Evolutionary conservation across 2,888 invertebrate species (phyloP).

Genomic region (Trissolcus brochymenae): DNA sequence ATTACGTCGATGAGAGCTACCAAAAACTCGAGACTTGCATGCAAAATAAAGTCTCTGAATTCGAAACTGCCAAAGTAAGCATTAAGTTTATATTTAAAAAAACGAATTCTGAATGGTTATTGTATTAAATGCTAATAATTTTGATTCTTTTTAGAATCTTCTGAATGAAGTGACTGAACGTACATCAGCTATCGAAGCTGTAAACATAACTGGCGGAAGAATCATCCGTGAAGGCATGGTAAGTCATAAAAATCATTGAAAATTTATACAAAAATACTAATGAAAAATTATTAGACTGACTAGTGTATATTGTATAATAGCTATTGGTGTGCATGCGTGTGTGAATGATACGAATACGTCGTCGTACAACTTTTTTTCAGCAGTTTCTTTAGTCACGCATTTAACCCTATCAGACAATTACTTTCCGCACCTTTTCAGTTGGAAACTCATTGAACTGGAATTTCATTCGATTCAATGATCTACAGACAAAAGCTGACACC

Average conservation of each 20-base stretch:
- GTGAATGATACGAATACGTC: slow-evolving; percentile 61
- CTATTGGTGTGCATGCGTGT: slow-evolving; percentile 67
- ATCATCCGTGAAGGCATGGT: slow-evolving; percentile 99
- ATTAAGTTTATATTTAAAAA: neutral
- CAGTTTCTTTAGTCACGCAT: slow-evolving; percentile 1
- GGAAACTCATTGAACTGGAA: slow-evolving; percentile 47
- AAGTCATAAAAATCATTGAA: slow-evolving; percentile 75
- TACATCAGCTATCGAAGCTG: slow-evolving; percentile 95
- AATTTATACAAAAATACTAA: no score
- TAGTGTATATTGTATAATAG: slow-evolving; percentile 45
- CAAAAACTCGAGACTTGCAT: slow-evolving; percentile 86
- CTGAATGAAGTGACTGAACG: slow-evolving; percentile 95
- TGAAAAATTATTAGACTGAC: no score
- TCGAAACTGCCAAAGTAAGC: slow-evolving; percentile 88
- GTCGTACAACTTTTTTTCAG: slow-evolving; percentile 44
- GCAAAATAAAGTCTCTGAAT: slow-evolving; percentile 82
- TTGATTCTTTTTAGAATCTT: slow-evolving; percentile 83
- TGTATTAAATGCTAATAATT: neutral
- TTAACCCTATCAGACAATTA: slow-evolving; percentile 46
- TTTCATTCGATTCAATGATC: slow-evolving; percentile 11
- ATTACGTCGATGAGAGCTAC: slow-evolving; percentile 92
- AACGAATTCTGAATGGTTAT: neutral
- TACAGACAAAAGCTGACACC: slow-evolving; percentile 3
- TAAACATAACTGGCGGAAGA: slow-evolving; percentile 95
- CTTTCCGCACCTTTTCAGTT: slow-evolving; percentile 64